Base-by-base conservation (phyloP, 2,113 vertebrate genomes). In the Noctilio leporinus region DNA sequence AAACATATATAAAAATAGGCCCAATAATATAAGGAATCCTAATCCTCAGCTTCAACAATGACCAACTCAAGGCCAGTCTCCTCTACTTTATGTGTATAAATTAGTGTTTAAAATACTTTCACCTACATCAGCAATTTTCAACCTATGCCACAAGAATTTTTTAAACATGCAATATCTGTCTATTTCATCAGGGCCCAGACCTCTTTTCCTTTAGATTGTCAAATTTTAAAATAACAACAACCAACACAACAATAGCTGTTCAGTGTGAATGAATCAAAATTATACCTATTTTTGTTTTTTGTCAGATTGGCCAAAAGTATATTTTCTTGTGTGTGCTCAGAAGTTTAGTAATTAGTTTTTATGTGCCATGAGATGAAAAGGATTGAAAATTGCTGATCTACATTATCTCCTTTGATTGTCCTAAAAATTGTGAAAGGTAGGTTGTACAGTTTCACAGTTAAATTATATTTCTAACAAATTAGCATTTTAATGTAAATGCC, bases 401-500 rank as follows among this genome's bases (percentile, higher is more conserved):
- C 12, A 82, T 62, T 67, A 76, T 51, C 40, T 94, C 35, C n/a
- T 92, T 95, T 91, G 33, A 80, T 20, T 86, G 35, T 90, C 5
- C 38, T 73, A 82, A 70, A 40, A 88, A 64, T 35, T 10, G 10
- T 83, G 65, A 93, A 97, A 80, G 19, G 7, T 64, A 96, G 75
- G 38, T 78, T 80, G 26, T 47, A 4, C 45, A 24, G 45, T 83
- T 91, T 93, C 89, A 94, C 3, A 76, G 53, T 55, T 93, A 89
- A 96, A 86, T 93, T 10, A 38, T 59, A 28, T 89, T 70, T 86
- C 43, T 75, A 70, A 93, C 19, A 86, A 93, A 80, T 84, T 51
- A 57, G 19, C 67, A 53, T 55, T 95, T 97, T 95, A 91, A 94
- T 83, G 15, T 91, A 91, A 59, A 91, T 91, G 67, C 14, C 86